Evolutionary conservation across 2,113 vertebrate species (phyloP), one percentile per base, ranked within the genome.

Genomic region (Misgurnus anguillicaudatus): DNA sequence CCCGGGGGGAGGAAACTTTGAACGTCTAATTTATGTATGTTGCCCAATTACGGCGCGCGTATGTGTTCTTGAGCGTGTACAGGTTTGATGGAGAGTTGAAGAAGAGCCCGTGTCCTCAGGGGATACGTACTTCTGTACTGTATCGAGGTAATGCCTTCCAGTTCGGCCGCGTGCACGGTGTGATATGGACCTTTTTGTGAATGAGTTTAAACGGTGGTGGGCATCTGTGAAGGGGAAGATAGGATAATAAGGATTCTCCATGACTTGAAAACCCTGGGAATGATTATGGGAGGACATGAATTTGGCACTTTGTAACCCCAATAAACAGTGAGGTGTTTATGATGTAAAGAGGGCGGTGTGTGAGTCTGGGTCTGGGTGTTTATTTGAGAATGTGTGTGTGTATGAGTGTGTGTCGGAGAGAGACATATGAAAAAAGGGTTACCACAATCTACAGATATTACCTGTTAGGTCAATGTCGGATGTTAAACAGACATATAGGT

Each of bases 1-100:
- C 80, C 82, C 65, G n/a, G 71, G 66, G 84, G 80, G 83, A 84
- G 77, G 61, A 84, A 87, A 84, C 84, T 85, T 82, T 82, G 79
- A 81, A 74, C 67, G 65, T 63, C 73, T 84, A 83, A 85, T 83
- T 85, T 81, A 83, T 80, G 79, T 80, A 83, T 63, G 78, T 78
- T 79, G 77, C 82, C 73, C 82, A 85, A 87, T 85, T 85, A 83
- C 70, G 69, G 51, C 70, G 82, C 68, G 69, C 68, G 69, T 66
- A 70, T 69, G 73, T 62, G 47, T 76, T 71, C 69, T 64, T 13
- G 63, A 65, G 74, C 61, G 74, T 80, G 68, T 64, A 57, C 64
- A 38, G 70, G 60, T 51, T 78, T 76, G 80, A 64, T 82, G 64
- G 77, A 74, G 68, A 68, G 75, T 73, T 82, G 53, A 74, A 68